Conservation (phyloP, 2,113 vertebrate genomes). For the Neodon shergylaensis region DNA sequence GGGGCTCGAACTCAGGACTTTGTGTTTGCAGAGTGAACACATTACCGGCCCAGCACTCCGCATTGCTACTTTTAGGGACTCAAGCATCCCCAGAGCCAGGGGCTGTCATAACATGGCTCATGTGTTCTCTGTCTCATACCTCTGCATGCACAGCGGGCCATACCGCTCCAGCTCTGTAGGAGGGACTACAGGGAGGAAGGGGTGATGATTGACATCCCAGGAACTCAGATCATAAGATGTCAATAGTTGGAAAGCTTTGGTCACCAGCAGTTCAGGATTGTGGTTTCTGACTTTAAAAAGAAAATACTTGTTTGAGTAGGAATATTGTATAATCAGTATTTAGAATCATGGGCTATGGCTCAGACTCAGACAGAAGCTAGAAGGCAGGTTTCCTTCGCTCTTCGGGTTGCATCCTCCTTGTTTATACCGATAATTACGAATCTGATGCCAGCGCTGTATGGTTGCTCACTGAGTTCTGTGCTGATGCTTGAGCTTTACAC, state of each 20-base stretch:
- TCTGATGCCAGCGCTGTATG: background rate
- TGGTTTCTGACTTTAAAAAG: background rate
- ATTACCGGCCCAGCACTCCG: background rate
- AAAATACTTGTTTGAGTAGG: background rate
- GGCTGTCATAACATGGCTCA: background rate
- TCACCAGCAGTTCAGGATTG: background rate
- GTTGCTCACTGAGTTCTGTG: background rate
- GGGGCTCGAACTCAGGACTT: background rate
- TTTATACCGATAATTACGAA: background rate
- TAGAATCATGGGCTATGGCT: background rate
- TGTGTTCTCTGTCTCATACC: background rate
- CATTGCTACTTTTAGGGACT: constrained; percentile 40
- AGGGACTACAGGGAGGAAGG: background rate
- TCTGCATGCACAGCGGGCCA: fast-evolving
- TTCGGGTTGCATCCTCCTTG: background rate
- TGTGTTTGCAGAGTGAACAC: background rate
- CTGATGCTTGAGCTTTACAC: background rate
- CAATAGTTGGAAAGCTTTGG: background rate
- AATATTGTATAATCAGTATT: background rate
- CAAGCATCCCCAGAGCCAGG: background rate
- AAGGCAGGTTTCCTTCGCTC: background rate
- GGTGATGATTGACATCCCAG: background rate
- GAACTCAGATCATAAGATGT: background rate
- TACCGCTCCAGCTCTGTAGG: background rate
- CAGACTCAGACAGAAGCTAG: background rate